Evolutionary conservation across 2,113 vertebrate species (phyloP).

Genomic region (Choloepus hoffmanni): DNA sequence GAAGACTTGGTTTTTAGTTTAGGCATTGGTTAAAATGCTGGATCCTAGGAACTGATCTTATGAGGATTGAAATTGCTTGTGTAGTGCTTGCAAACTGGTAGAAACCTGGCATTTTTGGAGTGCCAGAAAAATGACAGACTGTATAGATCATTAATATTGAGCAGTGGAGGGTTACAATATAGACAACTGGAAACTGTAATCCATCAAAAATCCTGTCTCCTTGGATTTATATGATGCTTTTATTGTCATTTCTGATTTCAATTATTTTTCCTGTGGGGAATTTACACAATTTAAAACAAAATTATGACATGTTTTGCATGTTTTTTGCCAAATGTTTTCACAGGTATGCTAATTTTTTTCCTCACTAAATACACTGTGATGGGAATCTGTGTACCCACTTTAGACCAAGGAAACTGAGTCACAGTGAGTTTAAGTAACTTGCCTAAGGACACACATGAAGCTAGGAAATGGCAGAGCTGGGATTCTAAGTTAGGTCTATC

Average conservation of each 20-base stretch:
- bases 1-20: constrained; percentile 1
- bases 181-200: constrained; percentile 49
- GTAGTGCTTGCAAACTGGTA: constrained; percentile 56
- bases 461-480: not conserved
- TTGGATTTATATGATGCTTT: constrained; percentile 63
- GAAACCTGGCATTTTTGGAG: constrained; percentile 54
- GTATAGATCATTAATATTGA: constrained; percentile 49
- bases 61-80: constrained; percentile 39
- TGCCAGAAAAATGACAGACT: constrained; percentile 64
- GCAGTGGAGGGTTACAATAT: constrained; percentile 13
- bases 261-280: constrained; percentile 30
- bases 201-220: not conserved
- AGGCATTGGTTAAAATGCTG: constrained; percentile 51
- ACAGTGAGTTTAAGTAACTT: constrained; percentile 41
- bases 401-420: constrained; percentile 55
- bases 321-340: constrained; percentile 23
- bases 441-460: not conserved
- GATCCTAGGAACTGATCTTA: constrained; percentile 20
- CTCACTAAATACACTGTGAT: not conserved
- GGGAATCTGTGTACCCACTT: constrained; percentile 31
- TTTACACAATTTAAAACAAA: constrained; percentile 41
- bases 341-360: constrained; percentile 14
- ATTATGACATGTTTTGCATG: constrained; percentile 30
- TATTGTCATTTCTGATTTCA: constrained; percentile 46
- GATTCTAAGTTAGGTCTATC: constrained; percentile 15